Evolutionary conservation across 23 tunicate species (phyloP).

Genomic region (Styela plicata): DNA sequence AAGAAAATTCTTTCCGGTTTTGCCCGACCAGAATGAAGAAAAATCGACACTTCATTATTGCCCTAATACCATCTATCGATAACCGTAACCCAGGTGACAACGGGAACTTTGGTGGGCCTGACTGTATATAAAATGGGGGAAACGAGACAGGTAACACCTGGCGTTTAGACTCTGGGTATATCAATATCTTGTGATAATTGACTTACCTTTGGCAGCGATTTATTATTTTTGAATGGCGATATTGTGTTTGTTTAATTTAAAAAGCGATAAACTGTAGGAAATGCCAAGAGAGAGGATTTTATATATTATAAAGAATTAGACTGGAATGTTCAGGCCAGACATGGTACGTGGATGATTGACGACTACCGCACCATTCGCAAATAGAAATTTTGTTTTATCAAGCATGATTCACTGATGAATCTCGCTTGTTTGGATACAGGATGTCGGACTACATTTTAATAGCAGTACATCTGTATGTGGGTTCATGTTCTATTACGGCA

Average conservation of each 20-base stretch:
- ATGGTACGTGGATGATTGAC: too few species aligned
- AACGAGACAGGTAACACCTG: not conserved
- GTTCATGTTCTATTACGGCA: too few species aligned
- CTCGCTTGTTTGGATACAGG: too few species aligned
- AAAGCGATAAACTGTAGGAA: not conserved
- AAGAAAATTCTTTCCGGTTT: not conserved
- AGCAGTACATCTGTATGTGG: too few species aligned
- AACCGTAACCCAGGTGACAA: not conserved
- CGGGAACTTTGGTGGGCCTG: not conserved
- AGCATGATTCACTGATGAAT: too few species aligned
- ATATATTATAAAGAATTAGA: too few species aligned
- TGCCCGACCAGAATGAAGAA: not conserved
- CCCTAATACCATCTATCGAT: not conserved
- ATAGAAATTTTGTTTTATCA: too few species aligned
- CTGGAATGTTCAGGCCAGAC: too few species aligned
- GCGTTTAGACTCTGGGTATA: not conserved
- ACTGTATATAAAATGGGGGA: too few species aligned
- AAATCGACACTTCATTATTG: not conserved
- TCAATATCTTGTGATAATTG: not conserved
- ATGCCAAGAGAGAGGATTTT: not conserved
- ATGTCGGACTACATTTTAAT: too few species aligned
- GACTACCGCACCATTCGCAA: too few species aligned
- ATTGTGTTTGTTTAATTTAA: not conserved
- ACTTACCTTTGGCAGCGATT: not conserved
- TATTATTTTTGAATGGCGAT: not conserved